phyloP scores from a whole-genome alignment of 1,140 invertebrate species.

The Neodiprion virginianus region DNA sequence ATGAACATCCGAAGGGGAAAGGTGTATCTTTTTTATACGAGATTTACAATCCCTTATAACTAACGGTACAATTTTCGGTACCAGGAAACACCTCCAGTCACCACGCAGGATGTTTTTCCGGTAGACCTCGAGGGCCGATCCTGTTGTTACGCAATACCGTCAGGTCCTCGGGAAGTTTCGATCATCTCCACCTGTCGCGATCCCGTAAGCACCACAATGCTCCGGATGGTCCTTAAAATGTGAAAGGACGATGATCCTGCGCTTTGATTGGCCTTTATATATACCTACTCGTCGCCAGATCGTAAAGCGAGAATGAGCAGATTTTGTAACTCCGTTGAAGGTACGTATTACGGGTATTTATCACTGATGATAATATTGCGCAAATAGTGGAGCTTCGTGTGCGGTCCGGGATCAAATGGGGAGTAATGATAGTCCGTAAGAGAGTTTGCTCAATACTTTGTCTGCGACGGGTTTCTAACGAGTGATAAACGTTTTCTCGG shows the following conservation, averaged over 20 bases:
- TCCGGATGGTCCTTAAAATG: too few relatives aligned
- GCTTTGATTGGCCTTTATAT: too few relatives aligned
- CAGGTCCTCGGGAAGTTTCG: slow-evolving; percentile 2
- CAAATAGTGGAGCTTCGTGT: not conserved
- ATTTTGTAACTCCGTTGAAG: too few relatives aligned
- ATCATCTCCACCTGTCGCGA: slow-evolving; percentile 6
- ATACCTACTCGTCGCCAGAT: too few relatives aligned
- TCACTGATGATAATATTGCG: too few relatives aligned
- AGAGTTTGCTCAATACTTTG: slow-evolving; percentile 13
- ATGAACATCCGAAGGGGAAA: not conserved
- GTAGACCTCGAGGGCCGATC: too few relatives aligned
- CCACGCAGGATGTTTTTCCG: not conserved
- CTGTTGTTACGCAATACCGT: slow-evolving; percentile 11
- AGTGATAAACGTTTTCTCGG: slow-evolving; percentile 34
- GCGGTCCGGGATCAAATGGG: not conserved
- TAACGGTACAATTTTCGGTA: too few relatives aligned
- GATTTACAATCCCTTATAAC: too few relatives aligned
- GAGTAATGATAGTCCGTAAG: not conserved
- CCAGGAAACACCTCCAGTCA: not conserved
- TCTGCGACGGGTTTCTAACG: slow-evolving; percentile 32
- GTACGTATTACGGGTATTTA: too few relatives aligned
- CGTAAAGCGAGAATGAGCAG: too few relatives aligned
- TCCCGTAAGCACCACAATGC: not conserved
- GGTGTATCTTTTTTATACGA: not conserved
- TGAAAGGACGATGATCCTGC: too few relatives aligned